Conservation (phyloP, 2,888 invertebrate species). For the Hydrotaea diabolus region DNA sequence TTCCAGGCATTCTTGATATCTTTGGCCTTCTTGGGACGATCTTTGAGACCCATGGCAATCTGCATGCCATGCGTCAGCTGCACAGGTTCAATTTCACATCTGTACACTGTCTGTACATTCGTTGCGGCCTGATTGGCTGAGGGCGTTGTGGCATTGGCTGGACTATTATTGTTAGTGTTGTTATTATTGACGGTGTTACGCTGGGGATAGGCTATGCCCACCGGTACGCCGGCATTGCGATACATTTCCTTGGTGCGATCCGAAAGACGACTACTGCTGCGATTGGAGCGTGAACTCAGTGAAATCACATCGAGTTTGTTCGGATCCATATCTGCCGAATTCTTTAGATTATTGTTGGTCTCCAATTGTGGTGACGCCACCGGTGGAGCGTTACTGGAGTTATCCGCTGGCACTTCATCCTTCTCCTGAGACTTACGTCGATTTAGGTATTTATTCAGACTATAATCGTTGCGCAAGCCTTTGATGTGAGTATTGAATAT, state of each 20-base stretch:
- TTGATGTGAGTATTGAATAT: constrained; percentile 77
- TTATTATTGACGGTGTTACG: constrained; percentile 72
- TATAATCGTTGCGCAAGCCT: constrained; percentile 77
- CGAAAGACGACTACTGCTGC: constrained; percentile 78
- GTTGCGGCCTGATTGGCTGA: constrained; percentile 69
- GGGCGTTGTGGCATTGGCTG: constrained; percentile 58
- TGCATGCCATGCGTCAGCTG: constrained; percentile 80
- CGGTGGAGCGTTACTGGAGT: constrained; percentile 49
- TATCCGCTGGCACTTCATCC: constrained; percentile 53
- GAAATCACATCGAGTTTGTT: constrained; percentile 79
- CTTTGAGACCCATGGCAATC: constrained; percentile 80
- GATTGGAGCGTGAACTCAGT: constrained; percentile 78
- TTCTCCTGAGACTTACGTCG: constrained; percentile 74
- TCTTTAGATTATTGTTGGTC: constrained; percentile 69
- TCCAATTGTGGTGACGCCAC: constrained; percentile 66
- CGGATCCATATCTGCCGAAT: constrained; percentile 72
- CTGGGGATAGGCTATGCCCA: constrained; percentile 79
- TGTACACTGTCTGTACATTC: constrained; percentile 79
- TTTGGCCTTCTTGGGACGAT: constrained; percentile 80
- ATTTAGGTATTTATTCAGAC: constrained; percentile 78
- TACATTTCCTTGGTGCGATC: constrained; percentile 80
- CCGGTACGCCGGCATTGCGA: constrained; percentile 78
- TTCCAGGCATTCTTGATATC: constrained; percentile 81
- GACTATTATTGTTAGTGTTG: constrained; percentile 62
- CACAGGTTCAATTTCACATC: constrained; percentile 79